A percentile compares a stretch with the other conserved stretches of the same genome.
These are phyloP conservation scores for Datnioides undecimradiatus DNA, from an alignment of 2,113 vertebrate species.

Conservation along the genomic window DNA sequence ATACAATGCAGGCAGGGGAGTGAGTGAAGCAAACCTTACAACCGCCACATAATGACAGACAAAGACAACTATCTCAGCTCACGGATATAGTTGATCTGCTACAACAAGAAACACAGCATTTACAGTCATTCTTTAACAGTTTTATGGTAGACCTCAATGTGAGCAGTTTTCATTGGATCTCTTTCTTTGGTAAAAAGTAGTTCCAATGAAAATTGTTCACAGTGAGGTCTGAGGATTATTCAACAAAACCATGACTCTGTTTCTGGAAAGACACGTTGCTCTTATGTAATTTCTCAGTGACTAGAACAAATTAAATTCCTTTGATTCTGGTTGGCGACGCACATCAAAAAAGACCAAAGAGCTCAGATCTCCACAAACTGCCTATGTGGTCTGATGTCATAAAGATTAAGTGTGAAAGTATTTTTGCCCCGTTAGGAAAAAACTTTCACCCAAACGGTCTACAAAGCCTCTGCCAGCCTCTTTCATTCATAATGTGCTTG, in stretches of 20 bases:
- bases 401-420: not conserved
- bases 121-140: conserved; percentile 24
- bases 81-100: conserved; percentile 38
- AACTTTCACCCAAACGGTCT: not conserved
- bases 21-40: conserved; percentile 68
- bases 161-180: conserved; percentile 48
- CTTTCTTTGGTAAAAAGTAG: conserved; percentile 26
- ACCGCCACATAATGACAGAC: conserved; percentile 46
- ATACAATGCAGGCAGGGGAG: conserved; percentile 53
- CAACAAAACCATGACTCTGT: not conserved
- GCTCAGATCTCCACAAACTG: not conserved
- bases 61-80: conserved; percentile 48
- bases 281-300: not conserved
- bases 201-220: conserved; percentile 43
- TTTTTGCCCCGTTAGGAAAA: not conserved
- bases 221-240: conserved; percentile 40
- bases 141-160: conserved; percentile 35
- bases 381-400: not conserved
- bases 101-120: conserved; percentile 22
- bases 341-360: not conserved
- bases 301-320: not conserved
- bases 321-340: not conserved
- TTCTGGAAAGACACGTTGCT: conserved; percentile 32
- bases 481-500: conserved; percentile 35
- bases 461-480: not conserved